These are phyloP conservation scores for Scotopteryx bipunctaria DNA, from an alignment of 2,888 invertebrate genomes.

Conservation along the genomic window DNA sequence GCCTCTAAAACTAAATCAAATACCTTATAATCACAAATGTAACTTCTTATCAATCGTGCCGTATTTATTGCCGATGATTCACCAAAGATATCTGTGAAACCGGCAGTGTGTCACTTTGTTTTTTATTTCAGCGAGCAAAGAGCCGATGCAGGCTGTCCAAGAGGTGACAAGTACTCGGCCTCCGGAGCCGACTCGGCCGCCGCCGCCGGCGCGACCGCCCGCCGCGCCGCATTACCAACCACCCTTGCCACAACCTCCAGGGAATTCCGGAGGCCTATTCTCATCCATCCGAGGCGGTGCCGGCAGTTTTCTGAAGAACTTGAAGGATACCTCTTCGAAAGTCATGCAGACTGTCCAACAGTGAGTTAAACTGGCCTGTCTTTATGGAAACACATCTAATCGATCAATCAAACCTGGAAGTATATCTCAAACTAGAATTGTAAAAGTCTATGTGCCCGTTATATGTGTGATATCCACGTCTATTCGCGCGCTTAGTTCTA, in stretches of 20 bases:
- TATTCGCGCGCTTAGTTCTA: too few relatives aligned
- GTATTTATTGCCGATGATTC: slow-evolving; percentile 5
- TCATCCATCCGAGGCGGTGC: slow-evolving; percentile 96
- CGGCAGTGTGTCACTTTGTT: slow-evolving; percentile 1
- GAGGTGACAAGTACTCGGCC: slow-evolving; percentile 62
- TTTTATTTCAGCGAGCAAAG: slow-evolving; percentile 61
- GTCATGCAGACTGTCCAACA: slow-evolving; percentile 98
- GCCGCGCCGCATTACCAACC: slow-evolving; percentile 61
- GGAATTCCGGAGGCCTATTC: slow-evolving; percentile 86
- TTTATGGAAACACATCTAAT: too few relatives aligned
- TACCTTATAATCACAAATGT: background rate
- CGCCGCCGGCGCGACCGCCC: slow-evolving; percentile 57
- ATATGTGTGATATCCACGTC: too few relatives aligned
- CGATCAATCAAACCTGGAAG: background rate
- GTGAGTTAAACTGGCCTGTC: slow-evolving; percentile 75
- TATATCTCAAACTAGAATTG: too few relatives aligned
- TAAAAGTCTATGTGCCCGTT: too few relatives aligned
- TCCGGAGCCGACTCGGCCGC: slow-evolving; percentile 66
- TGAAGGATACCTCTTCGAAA: slow-evolving; percentile 97
- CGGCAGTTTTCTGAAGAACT: slow-evolving; percentile 95
- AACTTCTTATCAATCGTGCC: background rate
- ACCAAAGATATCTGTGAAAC: too few relatives aligned
- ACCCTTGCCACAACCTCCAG: slow-evolving; percentile 52
- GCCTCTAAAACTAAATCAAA: background rate
- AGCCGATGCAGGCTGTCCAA: slow-evolving; percentile 49